Base-by-base conservation (phyloP, 2,888 invertebrate species). In the Cyrtodaria siliqua region DNA sequence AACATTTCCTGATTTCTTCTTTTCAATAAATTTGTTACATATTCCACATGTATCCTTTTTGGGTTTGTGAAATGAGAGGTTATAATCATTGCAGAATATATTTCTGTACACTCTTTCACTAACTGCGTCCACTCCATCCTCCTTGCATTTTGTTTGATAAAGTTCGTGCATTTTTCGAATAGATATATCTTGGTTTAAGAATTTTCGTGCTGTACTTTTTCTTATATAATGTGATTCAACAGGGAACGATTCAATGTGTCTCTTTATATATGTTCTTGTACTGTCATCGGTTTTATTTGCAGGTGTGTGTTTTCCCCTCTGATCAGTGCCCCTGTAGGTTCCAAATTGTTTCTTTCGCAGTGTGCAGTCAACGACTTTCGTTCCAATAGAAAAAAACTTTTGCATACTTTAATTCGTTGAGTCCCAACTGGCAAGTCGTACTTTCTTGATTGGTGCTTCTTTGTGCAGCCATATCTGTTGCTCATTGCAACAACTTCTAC, bases 1-100 rank as follows among this genome's bases (percentile, higher is more conserved):
- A 2, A 49, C 3, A 3, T 3, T 60, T 6, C 60, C 50, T 18
- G 29, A n/a, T 27, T 79, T 53, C 27, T 68, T 52, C 24, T 61
- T 56, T 63, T 63, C 47, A 29, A 53, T 47, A 23, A 42, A 73
- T 24, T 50, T 42, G 24, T 72, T 66, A 47, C 83, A 83, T 14
- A 47, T 59, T 40, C 62, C 44, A 53, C 78, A 80, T 23, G 63
- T 38, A 44, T 80, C 75, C 49, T 79, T 76, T 24, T 80, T 81
- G 12, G 77, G 79, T 38, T 71, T 75, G 23, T 60, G 68, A 59
- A 83, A 83, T 6, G 75, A 69, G 4, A 78, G 23, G 40, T 80
- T 83, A 40, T 68, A 83, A 2, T 83, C 57, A 18, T 33, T 63
- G 24, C 78, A 75, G 40, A 83, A 83, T 23, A 74, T 53, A 3